Base-by-base conservation (phyloP, 2,113 vertebrate species). In the Cettia cetti region DNA sequence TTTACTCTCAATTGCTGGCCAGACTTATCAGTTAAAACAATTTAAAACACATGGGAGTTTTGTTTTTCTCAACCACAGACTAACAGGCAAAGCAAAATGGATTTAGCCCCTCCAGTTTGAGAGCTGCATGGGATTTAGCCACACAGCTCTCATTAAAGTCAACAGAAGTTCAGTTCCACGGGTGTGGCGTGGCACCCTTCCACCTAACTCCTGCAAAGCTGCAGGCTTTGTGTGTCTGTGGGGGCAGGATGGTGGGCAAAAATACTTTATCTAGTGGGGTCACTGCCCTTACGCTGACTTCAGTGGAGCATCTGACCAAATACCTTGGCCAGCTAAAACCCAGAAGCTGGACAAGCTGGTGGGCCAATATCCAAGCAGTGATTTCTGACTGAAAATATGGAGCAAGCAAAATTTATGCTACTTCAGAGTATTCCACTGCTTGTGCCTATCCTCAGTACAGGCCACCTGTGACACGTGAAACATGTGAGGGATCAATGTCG, bases 1-100 rank as follows among this genome's bases (percentile, higher is more conserved):
- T 89, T 96, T 96, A 84, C 90, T 93, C 92, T 86, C 61, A 66
- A 53, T 82, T 96, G 82, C 93, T 92, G 90, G 82, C 82, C 92
- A 96, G 90, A 86, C 61, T 92, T 96, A 96, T 96, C 93, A 93
- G 82, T 86, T 78, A 45, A 90, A 94, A 96, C 79, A 93, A 92
- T 95, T 96, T 81, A 86, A 96, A 96, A 95, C 88, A 95, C 69
- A 94, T 92, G 94, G 90, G 20, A 90, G 49, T 33, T 80, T 86
- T 94, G 69, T 76, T 88, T 93, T 75, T 24, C 74, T 94, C 49
- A 83, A 45, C 76, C 90, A 74, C 84, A 76, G 66, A 59, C 71
- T 82, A 95, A 52, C 26, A 94, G 76, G 82, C 72, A 68, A 75
- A 92, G 26, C 9, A 2, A 75, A 93, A 89, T 15, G 37, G 53